Evolutionary conservation across 2,888 invertebrate genomes (phyloP), one percentile per base, ranked within the genome.

Genomic region (Xestia xanthographa): DNA sequence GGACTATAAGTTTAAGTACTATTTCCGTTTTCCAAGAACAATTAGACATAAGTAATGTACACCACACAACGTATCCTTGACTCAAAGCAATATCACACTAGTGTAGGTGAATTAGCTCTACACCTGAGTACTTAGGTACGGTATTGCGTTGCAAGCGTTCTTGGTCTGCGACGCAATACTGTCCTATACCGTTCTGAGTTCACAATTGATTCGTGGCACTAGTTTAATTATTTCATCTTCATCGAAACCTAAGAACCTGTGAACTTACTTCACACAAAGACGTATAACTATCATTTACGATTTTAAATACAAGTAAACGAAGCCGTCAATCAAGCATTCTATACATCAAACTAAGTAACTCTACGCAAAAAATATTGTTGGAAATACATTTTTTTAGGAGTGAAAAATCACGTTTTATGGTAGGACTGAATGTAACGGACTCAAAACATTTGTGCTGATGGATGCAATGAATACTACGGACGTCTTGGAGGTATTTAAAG

Each of bases 21-120:
- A 29, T 26, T 26, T 26, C 26, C 6, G 29, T 29, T 29, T n/a
- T 45, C 26, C 22, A 26, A 43, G 43, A 34, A 34, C 43, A 77
- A 73, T 26, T 45, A 63, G 22, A 65, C 4, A 77, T 3, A 38
- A 67, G 8, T 20, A 29, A 41, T 41, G 9, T 38, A 14, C 1
- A 38, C 22, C 17, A 14, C 45, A 17, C 14, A 29, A 48, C 34
- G 20, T 48, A 79, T 48, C 70, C 11, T 70, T 79, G n/a, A 70
- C 20, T 38, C 20, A 38, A 68, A 75, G 26, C 38, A 29, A 67
- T 56, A 45, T 48, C 26, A 22, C 6, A 34, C 4, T 26, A 4
- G 38, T 45, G 8, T 17, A 58, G 41, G 6, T 26, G 38, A 29
- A 34, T 26, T 8, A 12, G 12, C 12, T 41, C 3, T 50, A 29